Evolutionary conservation across 2,888 invertebrate species (phyloP).

Genomic region (Ophion ellenae): DNA sequence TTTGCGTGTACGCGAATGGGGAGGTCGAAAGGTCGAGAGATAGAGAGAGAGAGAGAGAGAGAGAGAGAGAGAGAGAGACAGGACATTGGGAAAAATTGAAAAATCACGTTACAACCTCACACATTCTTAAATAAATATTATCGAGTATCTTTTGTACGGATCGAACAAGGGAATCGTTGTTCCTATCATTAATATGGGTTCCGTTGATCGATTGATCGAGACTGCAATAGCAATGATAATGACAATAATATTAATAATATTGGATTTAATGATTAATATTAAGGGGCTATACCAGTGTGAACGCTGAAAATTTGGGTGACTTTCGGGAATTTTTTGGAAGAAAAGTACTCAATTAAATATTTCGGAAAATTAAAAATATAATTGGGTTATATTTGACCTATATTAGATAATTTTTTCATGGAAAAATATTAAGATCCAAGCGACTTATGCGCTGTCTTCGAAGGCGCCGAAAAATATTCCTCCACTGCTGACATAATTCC

Average conservation of each 20-base stretch:
- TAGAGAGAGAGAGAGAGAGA: background rate
- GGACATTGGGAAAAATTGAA: conserved; percentile 32
- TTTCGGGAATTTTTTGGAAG: too few species aligned
- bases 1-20: too few species aligned
- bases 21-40: background rate
- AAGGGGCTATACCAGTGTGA: too few species aligned
- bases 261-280: background rate
- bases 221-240: background rate
- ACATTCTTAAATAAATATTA: conserved; percentile 33
- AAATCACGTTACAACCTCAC: conserved; percentile 33
- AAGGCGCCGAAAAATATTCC: too few species aligned
- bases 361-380: too few species aligned
- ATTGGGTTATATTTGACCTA: too few species aligned
- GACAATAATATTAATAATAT: background rate
- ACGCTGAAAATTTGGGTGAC: too few species aligned
- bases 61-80: background rate
- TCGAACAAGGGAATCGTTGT: conserved; percentile 53
- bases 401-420: too few species aligned
- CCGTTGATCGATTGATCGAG: conserved; percentile 1
- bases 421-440: too few species aligned
- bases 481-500: too few species aligned
- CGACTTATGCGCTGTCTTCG: too few species aligned
- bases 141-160: conserved; percentile 34
- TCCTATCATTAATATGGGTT: conserved; percentile 34
- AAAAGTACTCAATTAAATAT: too few species aligned